Percentiles rank a stretch among this genome's conserved stretches.
Conservation (phyloP, 2,113 vertebrate genomes). For the Melanerpes formicivorus region DNA sequence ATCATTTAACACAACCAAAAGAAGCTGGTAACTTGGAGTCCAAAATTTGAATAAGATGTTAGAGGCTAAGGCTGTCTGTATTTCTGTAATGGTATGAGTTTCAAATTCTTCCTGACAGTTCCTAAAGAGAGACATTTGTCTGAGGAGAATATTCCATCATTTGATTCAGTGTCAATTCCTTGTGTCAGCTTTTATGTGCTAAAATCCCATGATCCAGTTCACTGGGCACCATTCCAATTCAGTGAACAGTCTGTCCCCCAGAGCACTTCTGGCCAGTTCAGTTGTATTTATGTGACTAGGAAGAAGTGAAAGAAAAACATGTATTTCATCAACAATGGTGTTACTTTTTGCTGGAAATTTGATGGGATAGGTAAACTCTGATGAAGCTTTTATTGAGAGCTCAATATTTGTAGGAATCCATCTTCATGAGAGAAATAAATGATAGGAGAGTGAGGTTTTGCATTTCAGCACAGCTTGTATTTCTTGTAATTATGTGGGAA, state of each 20-base stretch:
- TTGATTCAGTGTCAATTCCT: not conserved
- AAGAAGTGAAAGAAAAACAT: not conserved
- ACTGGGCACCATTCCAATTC: not conserved
- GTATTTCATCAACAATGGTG: not conserved
- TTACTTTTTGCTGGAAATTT: not conserved
- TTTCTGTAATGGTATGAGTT: not conserved
- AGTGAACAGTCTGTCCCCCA: not conserved
- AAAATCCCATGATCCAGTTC: not conserved
- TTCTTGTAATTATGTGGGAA: not conserved
- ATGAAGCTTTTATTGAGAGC: not conserved
- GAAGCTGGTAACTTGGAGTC: not conserved
- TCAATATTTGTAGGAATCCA: not conserved
- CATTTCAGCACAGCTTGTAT: not conserved
- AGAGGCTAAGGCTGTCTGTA: not conserved
- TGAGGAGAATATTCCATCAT: fast-evolving
- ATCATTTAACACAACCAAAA: not conserved
- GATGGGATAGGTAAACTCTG: not conserved
- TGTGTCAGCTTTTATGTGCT: not conserved
- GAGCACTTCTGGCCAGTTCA: not conserved
- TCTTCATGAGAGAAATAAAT: not conserved
- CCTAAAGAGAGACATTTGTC: not conserved
- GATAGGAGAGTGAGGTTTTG: not conserved
- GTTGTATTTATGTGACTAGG: not conserved
- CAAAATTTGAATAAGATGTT: not conserved
- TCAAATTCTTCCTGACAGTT: not conserved